Conservation (phyloP, 1,140 invertebrate species). For the Fopius arisanus region DNA sequence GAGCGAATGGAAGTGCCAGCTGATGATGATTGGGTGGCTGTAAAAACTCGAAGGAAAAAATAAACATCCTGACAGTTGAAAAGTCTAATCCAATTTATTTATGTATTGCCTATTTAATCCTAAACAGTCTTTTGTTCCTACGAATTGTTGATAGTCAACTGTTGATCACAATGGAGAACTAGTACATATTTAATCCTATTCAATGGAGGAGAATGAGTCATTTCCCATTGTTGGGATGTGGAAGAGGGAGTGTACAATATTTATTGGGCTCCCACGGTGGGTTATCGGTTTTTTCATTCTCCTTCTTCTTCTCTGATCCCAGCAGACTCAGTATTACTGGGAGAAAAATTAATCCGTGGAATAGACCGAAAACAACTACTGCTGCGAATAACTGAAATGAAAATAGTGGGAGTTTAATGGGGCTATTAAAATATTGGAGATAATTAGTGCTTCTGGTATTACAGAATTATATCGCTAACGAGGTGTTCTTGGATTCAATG, state of each 20-base stretch:
- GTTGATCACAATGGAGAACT: background rate
- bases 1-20: conserved; percentile 29
- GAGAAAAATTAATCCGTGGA: conserved; percentile 68
- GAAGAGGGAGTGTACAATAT: conserved; percentile 41
- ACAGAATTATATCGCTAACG: too few relatives aligned
- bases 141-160: background rate
- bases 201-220: background rate
- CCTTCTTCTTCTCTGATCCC: conserved; percentile 57
- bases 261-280: conserved; percentile 43
- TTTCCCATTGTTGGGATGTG: background rate
- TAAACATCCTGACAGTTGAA: conserved; percentile 30
- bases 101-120: background rate
- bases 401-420: background rate
- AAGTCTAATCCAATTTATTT: too few relatives aligned
- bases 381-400: conserved; percentile 64
- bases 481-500: too few relatives aligned
- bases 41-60: conserved; percentile 43
- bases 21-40: conserved; percentile 43
- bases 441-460: too few relatives aligned
- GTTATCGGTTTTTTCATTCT: conserved; percentile 40
- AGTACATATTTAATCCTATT: background rate
- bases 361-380: conserved; percentile 69
- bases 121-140: conserved; percentile 33
- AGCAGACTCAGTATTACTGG: conserved; percentile 67
- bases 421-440: too few relatives aligned